Evolutionary conservation across 2,797 vertebrate species (phyloP), one percentile per base, ranked within the genome.

Genomic region (Periophthalmus magnuspinnatus): DNA sequence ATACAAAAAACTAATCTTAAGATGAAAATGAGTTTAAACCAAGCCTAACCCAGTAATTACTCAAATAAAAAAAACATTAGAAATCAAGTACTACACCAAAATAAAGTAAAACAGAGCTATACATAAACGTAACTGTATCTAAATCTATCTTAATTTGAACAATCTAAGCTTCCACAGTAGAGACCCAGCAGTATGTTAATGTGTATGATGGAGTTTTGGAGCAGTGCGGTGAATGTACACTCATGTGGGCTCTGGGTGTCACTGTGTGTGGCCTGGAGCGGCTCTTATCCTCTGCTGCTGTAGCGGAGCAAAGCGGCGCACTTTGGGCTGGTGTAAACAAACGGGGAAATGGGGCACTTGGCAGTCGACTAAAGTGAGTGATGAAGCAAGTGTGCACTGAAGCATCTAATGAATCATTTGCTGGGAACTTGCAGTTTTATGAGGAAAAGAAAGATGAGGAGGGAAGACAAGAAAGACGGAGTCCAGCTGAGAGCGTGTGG

Each of bases 371-470:
- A 80, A 86, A 89, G 89, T 89, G 86, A 91, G 87, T 85, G 89
- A 91, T 91, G 89, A 92, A 84, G 84, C 87, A 88, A 93, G 88
- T 90, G 87, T 89, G 87, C 88, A 84, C 79, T 86, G 89, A 91
- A 90, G 91, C 89, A 86, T 90, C 90, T 88, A 91, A 92, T 91
- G 88, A 91, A 90, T 90, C 86, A 91, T 89, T 90, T 90, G 79
- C 82, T 88, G 84, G 85, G 86, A 91, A 89, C 81, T 84, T 58
- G 41, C 72, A 81, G 64, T 86, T 90, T 90, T 89, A 89, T 88
- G 83, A 86, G 83, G 72, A 80, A 89, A 82, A 83, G 85, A 92
- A 82, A 90, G 81, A 89, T 77, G 83, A 81, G 74, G 79, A 81
- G 68, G 66, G 70, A 67, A 75, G 74, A 86, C 75, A 79, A 83